Evolutionary conservation across 2,888 invertebrate genomes (phyloP).

Genomic region (Endomychus coccineus): DNA sequence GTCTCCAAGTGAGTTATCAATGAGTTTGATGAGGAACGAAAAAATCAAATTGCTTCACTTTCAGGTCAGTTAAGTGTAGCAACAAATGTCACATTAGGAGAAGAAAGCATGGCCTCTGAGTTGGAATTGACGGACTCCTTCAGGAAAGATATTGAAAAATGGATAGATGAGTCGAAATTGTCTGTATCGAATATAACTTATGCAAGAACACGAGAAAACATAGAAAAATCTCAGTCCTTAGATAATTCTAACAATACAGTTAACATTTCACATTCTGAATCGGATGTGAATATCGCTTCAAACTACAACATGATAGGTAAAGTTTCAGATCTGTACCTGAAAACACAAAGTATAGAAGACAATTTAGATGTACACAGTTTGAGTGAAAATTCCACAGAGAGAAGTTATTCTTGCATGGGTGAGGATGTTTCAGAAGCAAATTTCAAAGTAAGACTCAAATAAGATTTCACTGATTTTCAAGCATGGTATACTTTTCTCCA

Average conservation of each 20-base stretch:
- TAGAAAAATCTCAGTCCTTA: constrained; percentile 26
- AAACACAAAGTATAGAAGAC: constrained; percentile 30
- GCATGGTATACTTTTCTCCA: not conserved
- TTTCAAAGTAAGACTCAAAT: constrained; percentile 15
- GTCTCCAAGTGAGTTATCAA: constrained; percentile 49
- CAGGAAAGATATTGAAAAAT: constrained; percentile 39
- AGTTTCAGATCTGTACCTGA: constrained; percentile 21
- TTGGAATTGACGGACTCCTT: constrained; percentile 38
- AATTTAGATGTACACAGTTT: constrained; percentile 31
- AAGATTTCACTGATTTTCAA: constrained; percentile 13
- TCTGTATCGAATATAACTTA: constrained; percentile 33
- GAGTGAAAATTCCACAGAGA: constrained; percentile 39
- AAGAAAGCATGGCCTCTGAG: constrained; percentile 39
- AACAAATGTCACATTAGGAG: constrained; percentile 35
- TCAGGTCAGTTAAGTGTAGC: constrained; percentile 44
- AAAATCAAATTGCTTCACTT: constrained; percentile 14
- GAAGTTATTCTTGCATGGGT: constrained; percentile 30
- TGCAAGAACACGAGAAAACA: constrained; percentile 19
- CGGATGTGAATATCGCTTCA: constrained; percentile 14
- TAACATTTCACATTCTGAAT: not conserved
- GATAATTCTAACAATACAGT: constrained; percentile 15
- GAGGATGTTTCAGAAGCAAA: constrained; percentile 23
- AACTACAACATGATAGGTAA: constrained; percentile 25
- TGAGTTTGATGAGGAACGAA: not conserved
- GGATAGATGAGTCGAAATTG: constrained; percentile 41